Conservation (phyloP, 2,113 vertebrate genomes). For the Coturnix japonica region DNA sequence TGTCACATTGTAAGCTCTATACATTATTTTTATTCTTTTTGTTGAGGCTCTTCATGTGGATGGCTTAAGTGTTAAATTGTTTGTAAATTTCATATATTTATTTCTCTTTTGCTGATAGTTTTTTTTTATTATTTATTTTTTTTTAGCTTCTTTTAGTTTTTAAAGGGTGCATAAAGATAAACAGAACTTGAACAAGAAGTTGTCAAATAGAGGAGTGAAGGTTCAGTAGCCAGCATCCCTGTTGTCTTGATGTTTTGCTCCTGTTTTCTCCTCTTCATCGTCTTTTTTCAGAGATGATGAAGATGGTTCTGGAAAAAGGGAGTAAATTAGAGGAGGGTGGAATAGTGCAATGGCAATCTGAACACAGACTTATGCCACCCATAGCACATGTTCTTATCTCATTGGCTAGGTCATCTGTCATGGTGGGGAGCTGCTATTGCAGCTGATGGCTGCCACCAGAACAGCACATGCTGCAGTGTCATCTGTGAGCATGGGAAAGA, state of each 20-base stretch:
- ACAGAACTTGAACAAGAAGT: conserved; percentile 12
- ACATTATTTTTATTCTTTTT: neutral
- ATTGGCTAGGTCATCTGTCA: neutral
- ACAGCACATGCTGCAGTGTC: neutral
- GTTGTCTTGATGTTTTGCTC: neutral
- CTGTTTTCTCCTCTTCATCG: too few species aligned
- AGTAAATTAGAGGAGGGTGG: too few species aligned
- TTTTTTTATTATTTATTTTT: neutral
- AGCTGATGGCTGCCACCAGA: neutral
- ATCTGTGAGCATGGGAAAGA: neutral
- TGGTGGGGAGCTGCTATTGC: neutral
- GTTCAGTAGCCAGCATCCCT: neutral
- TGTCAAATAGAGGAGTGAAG: neutral
- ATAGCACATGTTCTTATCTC: neutral
- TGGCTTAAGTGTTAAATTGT: neutral
- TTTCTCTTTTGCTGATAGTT: neutral
- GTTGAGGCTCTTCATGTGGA: neutral
- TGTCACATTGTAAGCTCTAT: neutral
- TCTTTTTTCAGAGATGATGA: too few species aligned
- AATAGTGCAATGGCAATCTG: too few species aligned
- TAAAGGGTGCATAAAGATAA: neutral
- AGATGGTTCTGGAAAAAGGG: too few species aligned
- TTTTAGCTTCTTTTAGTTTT: neutral
- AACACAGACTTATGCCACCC: neutral
- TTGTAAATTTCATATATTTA: neutral